Base-by-base conservation (phyloP, 2,888 invertebrate genomes). In the Leucoptera coffeella region DNA sequence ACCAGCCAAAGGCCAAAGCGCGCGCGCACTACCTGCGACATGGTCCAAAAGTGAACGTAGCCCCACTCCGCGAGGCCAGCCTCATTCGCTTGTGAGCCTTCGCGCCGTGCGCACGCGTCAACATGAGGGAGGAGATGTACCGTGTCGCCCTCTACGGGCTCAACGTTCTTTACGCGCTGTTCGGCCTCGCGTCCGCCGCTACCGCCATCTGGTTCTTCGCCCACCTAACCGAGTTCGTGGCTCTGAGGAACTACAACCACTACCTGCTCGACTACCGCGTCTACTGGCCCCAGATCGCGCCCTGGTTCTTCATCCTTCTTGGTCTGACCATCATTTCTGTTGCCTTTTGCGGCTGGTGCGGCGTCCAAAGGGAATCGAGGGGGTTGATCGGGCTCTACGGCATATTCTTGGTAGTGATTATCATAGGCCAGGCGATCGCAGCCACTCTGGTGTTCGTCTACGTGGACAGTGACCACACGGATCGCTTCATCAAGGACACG, bases 191-290 rank as follows among this genome's bases (percentile, higher is more conserved):
- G 29, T 59, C 64, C 15, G 61, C 64, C 2, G 62, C 65, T 9
- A 58, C 59, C 2, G 65, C 65, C 3, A 64, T 67, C 26, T 69
- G 67, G 67, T 69, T 69, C 50, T 69, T 67, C 43, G 67, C 67
- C 38, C 65, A 69, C 29, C 38, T 69, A 6, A 44, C 54, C 3
- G 67, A 69, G 38, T 65, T 69, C 36, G 65, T 67, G 24, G 41
- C 48, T 11, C 32, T 69, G 32, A 47, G 69, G 37, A 69, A 69
- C 36, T 60, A 47, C 32, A 69, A 69, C 48, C 69, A 67, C 30
- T 69, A 67, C 26, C 31, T 69, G 19, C 29, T 67, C 44, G 69
- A 69, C 50, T 69, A 67, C 38, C 42, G 67, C 26, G 43, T 69
- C 23, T 69, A 69, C 42, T 69, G 69, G 69, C 69, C 67, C 2